Percentiles rank a stretch among this genome's conserved stretches.
Evolutionary conservation across 2,113 vertebrate genomes (phyloP).

Genomic region (Prunella fulvescens): DNA sequence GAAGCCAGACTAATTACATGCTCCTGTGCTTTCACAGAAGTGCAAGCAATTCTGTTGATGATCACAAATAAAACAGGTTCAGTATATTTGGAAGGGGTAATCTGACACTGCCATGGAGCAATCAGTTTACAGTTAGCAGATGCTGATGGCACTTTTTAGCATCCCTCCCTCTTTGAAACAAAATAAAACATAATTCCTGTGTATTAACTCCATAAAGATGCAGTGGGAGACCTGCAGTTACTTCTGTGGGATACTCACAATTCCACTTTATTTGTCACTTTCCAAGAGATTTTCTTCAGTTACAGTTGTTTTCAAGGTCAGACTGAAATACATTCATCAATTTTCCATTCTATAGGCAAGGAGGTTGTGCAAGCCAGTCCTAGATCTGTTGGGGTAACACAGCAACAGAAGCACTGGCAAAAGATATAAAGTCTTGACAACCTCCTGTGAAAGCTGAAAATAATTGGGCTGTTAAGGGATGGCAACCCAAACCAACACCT

Average conservation of each 20-base stretch:
- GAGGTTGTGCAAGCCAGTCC: not conserved
- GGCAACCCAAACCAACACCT: not conserved
- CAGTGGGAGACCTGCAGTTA: not conserved
- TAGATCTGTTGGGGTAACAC: not conserved
- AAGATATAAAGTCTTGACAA: not conserved
- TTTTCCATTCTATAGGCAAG: not conserved
- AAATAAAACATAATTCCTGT: not conserved
- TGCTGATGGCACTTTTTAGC: not conserved
- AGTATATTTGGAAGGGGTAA: not conserved
- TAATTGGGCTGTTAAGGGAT: not conserved
- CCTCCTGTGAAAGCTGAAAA: not conserved
- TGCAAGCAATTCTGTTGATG: not conserved
- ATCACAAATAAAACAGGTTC: not conserved
- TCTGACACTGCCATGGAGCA: not conserved
- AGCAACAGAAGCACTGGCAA: not conserved
- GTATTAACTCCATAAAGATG: not conserved
- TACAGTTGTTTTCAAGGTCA: not conserved
- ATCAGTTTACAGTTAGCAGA: not conserved
- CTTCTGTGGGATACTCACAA: not conserved
- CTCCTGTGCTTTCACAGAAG: not conserved
- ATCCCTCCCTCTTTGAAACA: not conserved
- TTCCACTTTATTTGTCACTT: not conserved
- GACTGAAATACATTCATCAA: not conserved
- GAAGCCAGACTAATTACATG: not conserved
- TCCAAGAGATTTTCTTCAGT: not conserved